These are phyloP conservation scores for Cichladusa arquata DNA, from an alignment of 2,113 vertebrate genomes.

Conservation along the genomic window DNA sequence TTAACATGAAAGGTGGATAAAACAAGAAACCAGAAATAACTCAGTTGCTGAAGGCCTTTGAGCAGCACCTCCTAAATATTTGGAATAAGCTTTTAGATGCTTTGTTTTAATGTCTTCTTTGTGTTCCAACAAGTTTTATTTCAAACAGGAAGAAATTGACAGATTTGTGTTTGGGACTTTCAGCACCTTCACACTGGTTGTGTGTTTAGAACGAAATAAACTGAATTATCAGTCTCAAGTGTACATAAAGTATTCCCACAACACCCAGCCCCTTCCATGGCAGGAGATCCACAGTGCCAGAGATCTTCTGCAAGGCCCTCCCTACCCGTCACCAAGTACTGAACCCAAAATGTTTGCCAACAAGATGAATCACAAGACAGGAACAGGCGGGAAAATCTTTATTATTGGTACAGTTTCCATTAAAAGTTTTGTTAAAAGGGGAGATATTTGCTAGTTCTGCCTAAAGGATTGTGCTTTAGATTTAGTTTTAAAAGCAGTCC, in stretches of 20 bases:
- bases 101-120: background rate
- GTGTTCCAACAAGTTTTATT: background rate
- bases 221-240: background rate
- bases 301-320: background rate
- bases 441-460: background rate
- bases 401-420: background rate
- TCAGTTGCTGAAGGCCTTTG: background rate
- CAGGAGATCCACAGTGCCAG: background rate
- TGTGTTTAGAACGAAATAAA: background rate
- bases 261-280: background rate
- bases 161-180: background rate
- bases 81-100: background rate
- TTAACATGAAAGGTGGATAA: background rate
- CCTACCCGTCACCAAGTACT: background rate
- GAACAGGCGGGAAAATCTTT: background rate
- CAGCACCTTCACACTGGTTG: background rate
- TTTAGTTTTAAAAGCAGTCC: background rate
- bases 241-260: background rate
- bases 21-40: background rate
- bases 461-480: background rate
- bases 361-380: background rate
- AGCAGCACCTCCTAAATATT: background rate
- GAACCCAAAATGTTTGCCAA: rapidly evolving
- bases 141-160: background rate
- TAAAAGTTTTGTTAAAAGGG: background rate